A percentile compares a stretch with the other conserved stretches of the same genome.
Conservation (phyloP, 2,797 vertebrate species). For the Gymnoscopelus microlampas region DNA sequence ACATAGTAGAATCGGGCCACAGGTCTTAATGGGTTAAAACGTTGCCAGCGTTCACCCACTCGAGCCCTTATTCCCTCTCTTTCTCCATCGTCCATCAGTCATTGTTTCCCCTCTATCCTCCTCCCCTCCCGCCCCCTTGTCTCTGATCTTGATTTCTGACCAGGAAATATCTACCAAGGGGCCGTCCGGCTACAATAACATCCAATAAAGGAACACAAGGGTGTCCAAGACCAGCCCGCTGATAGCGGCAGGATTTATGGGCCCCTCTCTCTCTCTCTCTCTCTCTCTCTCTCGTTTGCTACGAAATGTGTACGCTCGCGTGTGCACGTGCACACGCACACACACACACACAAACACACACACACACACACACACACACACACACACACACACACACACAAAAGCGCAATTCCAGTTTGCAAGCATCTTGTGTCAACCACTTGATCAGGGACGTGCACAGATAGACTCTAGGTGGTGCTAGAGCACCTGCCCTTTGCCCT, state of each 20-base stretch:
- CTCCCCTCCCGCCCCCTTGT: conserved; percentile 34
- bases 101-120: conserved; percentile 66
- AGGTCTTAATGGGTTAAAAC: too few species aligned
- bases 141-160: conserved; percentile 75
- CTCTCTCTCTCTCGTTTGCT: conserved; percentile 42
- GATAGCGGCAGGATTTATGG: conserved; percentile 74
- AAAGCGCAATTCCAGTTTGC: conserved; percentile 3
- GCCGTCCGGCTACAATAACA: conserved; percentile 72
- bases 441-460: too few species aligned
- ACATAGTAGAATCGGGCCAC: too few species aligned
- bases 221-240: conserved; percentile 62
- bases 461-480: too few species aligned
- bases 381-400: conserved; percentile 5
- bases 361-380: conserved; percentile 15
- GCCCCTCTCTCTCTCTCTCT: conserved; percentile 11
- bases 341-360: neutral
- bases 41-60: conserved; percentile 69
- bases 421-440: conserved; percentile 5
- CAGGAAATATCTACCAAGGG: conserved; percentile 71
- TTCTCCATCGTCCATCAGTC: conserved; percentile 67
- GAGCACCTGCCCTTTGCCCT: too few species aligned
- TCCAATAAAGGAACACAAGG: conserved; percentile 76
- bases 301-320: conserved; percentile 9
- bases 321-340: neutral
- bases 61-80: conserved; percentile 65